Evolutionary conservation across 2,797 vertebrate species (phyloP).

Genomic region (Rhabdomys pumilio): DNA sequence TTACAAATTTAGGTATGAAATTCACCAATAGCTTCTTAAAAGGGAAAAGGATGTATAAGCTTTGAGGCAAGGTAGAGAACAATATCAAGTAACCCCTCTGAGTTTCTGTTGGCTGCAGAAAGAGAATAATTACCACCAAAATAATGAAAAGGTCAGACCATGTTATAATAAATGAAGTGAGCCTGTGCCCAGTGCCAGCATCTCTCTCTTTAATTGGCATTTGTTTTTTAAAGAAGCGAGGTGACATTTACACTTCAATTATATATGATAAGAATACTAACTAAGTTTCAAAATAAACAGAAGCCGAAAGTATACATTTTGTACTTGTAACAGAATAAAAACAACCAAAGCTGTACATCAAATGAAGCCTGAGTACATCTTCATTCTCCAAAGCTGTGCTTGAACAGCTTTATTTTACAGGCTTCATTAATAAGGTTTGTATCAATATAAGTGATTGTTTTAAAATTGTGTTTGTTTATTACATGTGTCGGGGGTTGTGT

Average conservation of each 20-base stretch:
- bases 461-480: background rate
- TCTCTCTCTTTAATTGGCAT: constrained; percentile 81
- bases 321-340: constrained; percentile 37
- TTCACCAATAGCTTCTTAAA: background rate
- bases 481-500: accelerated
- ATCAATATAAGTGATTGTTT: background rate
- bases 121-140: constrained; percentile 80
- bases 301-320: constrained; percentile 67
- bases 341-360: constrained; percentile 30
- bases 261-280: constrained; percentile 74
- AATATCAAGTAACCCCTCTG: constrained; percentile 39
- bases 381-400: background rate
- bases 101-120: constrained; percentile 56
- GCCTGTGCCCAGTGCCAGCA: constrained; percentile 58
- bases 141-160: constrained; percentile 80
- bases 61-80: constrained; percentile 20
- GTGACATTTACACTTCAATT: constrained; percentile 82
- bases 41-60: constrained; percentile 16
- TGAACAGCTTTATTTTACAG: background rate
- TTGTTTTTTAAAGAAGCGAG: constrained; percentile 71
- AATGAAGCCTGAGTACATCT: background rate
- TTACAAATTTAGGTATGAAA: background rate
- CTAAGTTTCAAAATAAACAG: constrained; percentile 70
- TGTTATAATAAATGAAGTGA: constrained; percentile 75
- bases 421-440: background rate